These are phyloP conservation scores for Toxotes jaculatrix DNA, from an alignment of 2,113 vertebrate species.

Conservation along the genomic window DNA sequence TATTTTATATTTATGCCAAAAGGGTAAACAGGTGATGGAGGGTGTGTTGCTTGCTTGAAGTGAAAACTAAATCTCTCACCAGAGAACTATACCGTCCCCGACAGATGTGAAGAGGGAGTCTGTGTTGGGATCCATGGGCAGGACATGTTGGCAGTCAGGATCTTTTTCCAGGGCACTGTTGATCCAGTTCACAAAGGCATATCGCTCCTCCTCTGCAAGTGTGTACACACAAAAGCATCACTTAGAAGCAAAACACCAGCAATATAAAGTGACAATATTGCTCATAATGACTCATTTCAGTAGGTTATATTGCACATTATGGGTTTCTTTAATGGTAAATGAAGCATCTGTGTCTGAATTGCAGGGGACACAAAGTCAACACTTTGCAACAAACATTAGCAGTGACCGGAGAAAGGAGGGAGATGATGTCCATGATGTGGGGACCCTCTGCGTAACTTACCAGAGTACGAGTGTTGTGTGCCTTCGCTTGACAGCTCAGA, in stretches of 20 bases:
- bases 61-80: constrained; percentile 84
- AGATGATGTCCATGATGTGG: not conserved
- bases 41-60: not conserved
- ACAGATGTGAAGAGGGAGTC: constrained; percentile 92
- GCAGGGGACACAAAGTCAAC: constrained; percentile 27
- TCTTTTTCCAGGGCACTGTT: constrained; percentile 97
- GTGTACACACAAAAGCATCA: not conserved
- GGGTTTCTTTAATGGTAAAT: not conserved
- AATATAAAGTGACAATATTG: not conserved
- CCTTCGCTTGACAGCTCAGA: constrained; percentile 95
- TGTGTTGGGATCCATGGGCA: constrained; percentile 95
- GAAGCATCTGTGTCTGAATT: constrained; percentile 10
- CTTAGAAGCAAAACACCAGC: constrained; percentile 4
- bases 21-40: not conserved
- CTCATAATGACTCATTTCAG: constrained; percentile 2
- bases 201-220: constrained; percentile 94
- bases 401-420: not conserved
- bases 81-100: constrained; percentile 94
- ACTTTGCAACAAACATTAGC: constrained; percentile 20
- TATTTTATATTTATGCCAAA: constrained; percentile 22
- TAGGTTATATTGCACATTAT: constrained; percentile 1
- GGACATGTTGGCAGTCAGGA: constrained; percentile 90
- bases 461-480: constrained; percentile 94
- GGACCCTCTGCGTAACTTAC: constrained; percentile 51
- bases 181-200: constrained; percentile 98